Base-by-base conservation (phyloP, 1,140 invertebrate genomes). In the Andricus grossulariae region DNA sequence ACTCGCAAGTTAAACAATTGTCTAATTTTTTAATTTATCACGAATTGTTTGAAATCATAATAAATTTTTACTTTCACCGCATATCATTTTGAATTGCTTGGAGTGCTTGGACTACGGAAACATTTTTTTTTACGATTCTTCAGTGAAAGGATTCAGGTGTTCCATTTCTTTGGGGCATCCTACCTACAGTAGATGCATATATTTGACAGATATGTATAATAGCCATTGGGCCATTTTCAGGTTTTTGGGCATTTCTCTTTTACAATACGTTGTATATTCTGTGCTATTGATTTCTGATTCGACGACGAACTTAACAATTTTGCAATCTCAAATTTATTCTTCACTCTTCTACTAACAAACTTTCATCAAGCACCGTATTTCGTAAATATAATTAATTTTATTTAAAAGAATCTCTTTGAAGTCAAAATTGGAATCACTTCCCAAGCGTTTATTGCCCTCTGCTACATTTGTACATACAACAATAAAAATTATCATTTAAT, bases 281-380 rank as follows among this genome's bases (percentile, higher is more conserved):
- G 87, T 90, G 88, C 88, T 90, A 88, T 88, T 82, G 84, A 88
- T 77, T 83, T 85, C 79, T 79, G 82, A 88, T 78, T 84, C 84
- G 78, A 85, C 60, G 82, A 88, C 83, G 80, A 86, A 84, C 81
- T 79, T 85, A 74, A 83, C 76, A 84, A 76, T 80, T 72, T 74
- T 77, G 77, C 72, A 60, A 76, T 49, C 76, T 85, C 66, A 54
- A 21, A 82, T 84, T 83, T 82, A 85, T 57, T 77, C 57, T 76
- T 55, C 78, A 52, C 75, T 78, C 60, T 74, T 72, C 66, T 71
- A 85, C 84, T 87, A 86, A 86, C 84, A 75, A 32, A 73, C 16
- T 83, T 52, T 82, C 70, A 72, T 78, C 83, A 86, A 80, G 73
- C 81, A 74, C 39, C 74, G 66, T 50, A 50, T 54, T 73, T 73